Conservation (phyloP, 2,888 invertebrate species). For the Netelia inedita region DNA sequence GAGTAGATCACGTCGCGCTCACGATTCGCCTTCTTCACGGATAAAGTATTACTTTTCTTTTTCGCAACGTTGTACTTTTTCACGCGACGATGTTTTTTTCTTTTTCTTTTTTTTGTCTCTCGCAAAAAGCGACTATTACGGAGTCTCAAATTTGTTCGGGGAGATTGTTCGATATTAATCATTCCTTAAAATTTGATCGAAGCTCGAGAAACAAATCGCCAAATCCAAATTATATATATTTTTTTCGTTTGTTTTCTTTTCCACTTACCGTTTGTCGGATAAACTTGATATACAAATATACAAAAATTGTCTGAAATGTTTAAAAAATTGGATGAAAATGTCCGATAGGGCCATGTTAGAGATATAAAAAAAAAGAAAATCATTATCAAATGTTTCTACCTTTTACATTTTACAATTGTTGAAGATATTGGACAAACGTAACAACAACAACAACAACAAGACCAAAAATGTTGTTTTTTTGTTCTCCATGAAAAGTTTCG, state of each 20-base stretch:
- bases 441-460: background rate
- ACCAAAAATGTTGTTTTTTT: conserved; percentile 11
- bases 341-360: conserved; percentile 59
- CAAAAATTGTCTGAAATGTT: conserved; percentile 27
- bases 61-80: conserved; percentile 46
- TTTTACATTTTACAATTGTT: conserved; percentile 69
- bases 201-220: conserved; percentile 39
- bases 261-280: conserved; percentile 5
- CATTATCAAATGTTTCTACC: conserved; percentile 63
- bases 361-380: conserved; percentile 47
- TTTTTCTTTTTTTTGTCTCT: conserved; percentile 29
- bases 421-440: conserved; percentile 38
- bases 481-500: conserved; percentile 15
- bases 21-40: conserved; percentile 27
- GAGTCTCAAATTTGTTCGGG: conserved; percentile 27
- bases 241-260: conserved; percentile 12
- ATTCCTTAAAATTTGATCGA: conserved; percentile 59
- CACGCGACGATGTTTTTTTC: conserved; percentile 15
- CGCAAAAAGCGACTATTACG: background rate
- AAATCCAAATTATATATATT: conserved; percentile 36
- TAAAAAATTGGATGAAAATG: conserved; percentile 45
- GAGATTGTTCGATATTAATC: conserved; percentile 64
- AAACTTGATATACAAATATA: conserved; percentile 30
- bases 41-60: conserved; percentile 42
- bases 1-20: background rate